Evolutionary conservation across 2,797 vertebrate genomes (phyloP), one percentile per base, ranked within the genome.

Genomic region (Anableps anableps): DNA sequence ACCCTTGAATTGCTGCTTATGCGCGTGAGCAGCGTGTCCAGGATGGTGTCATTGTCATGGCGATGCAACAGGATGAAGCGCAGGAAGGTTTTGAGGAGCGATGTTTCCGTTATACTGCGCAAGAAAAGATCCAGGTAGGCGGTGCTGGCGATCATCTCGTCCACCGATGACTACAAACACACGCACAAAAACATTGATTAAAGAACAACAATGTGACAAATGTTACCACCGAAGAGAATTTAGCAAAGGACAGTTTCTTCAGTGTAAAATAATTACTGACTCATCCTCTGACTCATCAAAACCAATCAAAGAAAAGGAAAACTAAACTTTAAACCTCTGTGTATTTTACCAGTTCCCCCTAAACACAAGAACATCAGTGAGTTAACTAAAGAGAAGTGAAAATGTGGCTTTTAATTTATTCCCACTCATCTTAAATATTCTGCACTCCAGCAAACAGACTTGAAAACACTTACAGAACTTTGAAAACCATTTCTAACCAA

Each of bases 71-170:
- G 95, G 89, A 99, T 95, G 62, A 99, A 99, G 75, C 97, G 96
- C 91, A 99, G 95, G 94, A 99, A 99, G 92, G 98, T 97, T 85
- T 97, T 97, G 38, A 99, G 97, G 82, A 99, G 97, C 14, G 97
- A 95, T 0, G 96, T 96, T 91, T 99, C 98, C 0, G 97, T 97
- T 90, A 98, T 91, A 8, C 97, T 98, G 93, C 98, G 97, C 90
- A 99, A 95, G 93, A 99, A 99, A 80, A 99, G 96, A 84, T 99
- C 98, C 92, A 99, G 95, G 95, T 99, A 99, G 31, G 98, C 98
- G 0, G 98, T 99, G 95, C 98, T 99, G 90, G 98, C 97, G 0
- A 99, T 98, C 97, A 98, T 98, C 94, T 99, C 98, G 83, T 99
- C 98, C 80, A 98, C 96, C 0, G 97, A 98, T 8, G 97, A 98